A percentile compares a stretch with the other conserved stretches of the same genome.
These are phyloP conservation scores for Catamblyrhynchus diadema DNA, from an alignment of 2,797 vertebrate genomes.

Conservation along the genomic window DNA sequence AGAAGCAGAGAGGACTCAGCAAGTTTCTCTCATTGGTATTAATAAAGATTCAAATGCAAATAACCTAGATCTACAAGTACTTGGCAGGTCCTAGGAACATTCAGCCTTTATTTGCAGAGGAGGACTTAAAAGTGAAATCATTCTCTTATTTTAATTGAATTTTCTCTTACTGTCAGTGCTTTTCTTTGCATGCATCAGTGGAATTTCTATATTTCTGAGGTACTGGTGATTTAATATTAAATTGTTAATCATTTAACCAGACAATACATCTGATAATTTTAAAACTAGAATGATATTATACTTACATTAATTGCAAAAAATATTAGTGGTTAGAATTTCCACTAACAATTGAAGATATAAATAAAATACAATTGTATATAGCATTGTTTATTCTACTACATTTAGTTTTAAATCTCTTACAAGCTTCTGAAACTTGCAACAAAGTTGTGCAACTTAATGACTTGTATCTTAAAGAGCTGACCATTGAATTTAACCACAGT, in stretches of 20 bases:
- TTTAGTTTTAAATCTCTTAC: neutral
- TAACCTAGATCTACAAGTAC: neutral
- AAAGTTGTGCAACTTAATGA: neutral
- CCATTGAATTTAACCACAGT: neutral
- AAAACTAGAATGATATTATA: neutral
- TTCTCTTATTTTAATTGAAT: neutral
- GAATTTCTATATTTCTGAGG: neutral
- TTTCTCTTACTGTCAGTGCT: neutral
- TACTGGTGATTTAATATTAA: neutral
- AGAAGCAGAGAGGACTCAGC: neutral
- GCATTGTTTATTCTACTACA: neutral
- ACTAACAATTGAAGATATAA: neutral
- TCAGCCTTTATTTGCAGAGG: neutral
- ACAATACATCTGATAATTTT: neutral
- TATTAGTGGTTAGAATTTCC: neutral
- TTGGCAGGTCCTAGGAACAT: neutral
- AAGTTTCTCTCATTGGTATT: neutral
- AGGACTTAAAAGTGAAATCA: neutral
- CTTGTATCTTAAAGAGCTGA: neutral
- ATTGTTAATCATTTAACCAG: neutral
- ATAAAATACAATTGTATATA: neutral
- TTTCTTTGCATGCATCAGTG: neutral
- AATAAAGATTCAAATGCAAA: neutral
- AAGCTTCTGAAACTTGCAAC: neutral
- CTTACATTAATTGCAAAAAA: neutral